Percentiles rank a stretch among this genome's conserved stretches.
Evolutionary conservation across 2,113 vertebrate species (phyloP).

Genomic region (Myotis lucifugus): DNA sequence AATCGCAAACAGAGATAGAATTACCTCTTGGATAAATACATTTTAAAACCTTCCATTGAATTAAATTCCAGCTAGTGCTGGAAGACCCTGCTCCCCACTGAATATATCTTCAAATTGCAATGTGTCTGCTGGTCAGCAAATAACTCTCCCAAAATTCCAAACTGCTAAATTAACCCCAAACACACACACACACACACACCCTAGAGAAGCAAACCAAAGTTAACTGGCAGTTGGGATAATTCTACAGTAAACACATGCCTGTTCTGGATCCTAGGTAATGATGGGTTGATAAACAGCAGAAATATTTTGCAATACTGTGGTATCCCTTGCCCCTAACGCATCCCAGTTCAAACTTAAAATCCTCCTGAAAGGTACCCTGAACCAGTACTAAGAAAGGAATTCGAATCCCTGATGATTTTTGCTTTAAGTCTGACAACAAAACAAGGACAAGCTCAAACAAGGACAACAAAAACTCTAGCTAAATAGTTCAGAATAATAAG

Average conservation of each 20-base stretch:
- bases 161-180: not conserved
- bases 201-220: not conserved
- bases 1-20: not conserved
- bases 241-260: not conserved
- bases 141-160: constrained; percentile 2
- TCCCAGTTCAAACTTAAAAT: constrained; percentile 14
- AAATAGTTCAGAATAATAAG: not conserved
- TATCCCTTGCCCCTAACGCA: not conserved
- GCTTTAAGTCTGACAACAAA: not conserved
- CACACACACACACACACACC: not conserved
- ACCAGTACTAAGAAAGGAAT: not conserved
- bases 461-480: constrained; percentile 1
- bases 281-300: not conserved
- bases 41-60: not conserved
- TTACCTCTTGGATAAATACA: not conserved
- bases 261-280: constrained; percentile 16
- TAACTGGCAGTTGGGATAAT: constrained; percentile 2
- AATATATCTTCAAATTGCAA: not conserved
- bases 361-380: not conserved
- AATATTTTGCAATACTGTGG: not conserved
- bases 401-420: constrained; percentile 19
- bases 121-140: not conserved
- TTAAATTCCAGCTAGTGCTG: not conserved
- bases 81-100: not conserved
- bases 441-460: not conserved